Conservation (phyloP, 1,140 invertebrate species). For the Chelonus insularis region DNA sequence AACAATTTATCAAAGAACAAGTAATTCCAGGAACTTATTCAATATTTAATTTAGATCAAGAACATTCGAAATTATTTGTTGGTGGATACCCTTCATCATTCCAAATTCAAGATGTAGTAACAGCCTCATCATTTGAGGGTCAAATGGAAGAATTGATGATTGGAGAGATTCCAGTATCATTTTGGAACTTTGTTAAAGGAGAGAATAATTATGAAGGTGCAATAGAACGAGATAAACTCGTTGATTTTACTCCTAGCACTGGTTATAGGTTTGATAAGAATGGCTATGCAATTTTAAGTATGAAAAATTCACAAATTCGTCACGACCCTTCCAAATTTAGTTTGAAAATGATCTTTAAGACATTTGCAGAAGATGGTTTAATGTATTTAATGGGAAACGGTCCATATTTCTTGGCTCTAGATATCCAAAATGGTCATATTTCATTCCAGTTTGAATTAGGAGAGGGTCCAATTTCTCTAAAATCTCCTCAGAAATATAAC, state of each 20-base stretch:
- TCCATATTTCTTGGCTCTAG: conserved; percentile 80
- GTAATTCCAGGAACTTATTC: conserved; percentile 72
- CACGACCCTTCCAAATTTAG: conserved; percentile 64
- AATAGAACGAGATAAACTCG: conserved; percentile 69
- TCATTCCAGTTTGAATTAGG: conserved; percentile 74
- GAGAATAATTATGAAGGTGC: conserved; percentile 77
- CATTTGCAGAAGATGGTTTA: conserved; percentile 81
- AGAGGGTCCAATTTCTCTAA: conserved; percentile 62
- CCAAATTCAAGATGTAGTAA: conserved; percentile 70
- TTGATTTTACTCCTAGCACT: conserved; percentile 65
- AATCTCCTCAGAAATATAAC: conserved; percentile 69
- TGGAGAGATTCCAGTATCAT: conserved; percentile 83
- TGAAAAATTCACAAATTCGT: conserved; percentile 61
- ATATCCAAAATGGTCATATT: conserved; percentile 77
- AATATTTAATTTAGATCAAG: conserved; percentile 84
- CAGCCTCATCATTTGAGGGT: conserved; percentile 79
- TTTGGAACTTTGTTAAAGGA: conserved; percentile 91
- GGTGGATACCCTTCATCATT: conserved; percentile 81
- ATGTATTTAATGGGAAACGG: conserved; percentile 81
- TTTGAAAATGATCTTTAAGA: conserved; percentile 77
- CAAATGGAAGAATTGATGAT: conserved; percentile 88
- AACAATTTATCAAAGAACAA: conserved; percentile 62
- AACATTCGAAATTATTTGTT: conserved; percentile 86
- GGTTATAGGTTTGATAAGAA: conserved; percentile 85
- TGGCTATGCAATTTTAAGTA: conserved; percentile 76